Conservation (phyloP, 2,888 invertebrate species). For the Rhaphigaster nebulosa region DNA sequence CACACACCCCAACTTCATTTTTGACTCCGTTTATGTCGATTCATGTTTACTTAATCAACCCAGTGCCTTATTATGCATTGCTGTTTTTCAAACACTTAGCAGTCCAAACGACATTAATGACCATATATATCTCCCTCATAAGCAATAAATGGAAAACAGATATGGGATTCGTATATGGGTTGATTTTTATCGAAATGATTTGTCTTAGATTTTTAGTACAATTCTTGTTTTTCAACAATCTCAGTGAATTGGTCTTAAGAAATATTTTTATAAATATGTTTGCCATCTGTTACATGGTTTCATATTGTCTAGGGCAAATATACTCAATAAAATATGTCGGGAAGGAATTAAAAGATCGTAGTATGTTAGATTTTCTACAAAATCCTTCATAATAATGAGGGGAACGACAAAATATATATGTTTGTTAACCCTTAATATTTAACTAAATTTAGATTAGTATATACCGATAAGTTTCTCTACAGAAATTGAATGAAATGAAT, state of each 20-base stretch:
- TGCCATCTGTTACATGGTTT: not conserved
- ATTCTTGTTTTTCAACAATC: not conserved
- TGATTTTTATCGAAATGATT: conserved; percentile 20
- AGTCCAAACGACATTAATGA: not conserved
- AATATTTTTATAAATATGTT: conserved; percentile 26
- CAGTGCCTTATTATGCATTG: not conserved
- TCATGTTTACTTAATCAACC: not conserved
- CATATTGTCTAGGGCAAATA: conserved; percentile 3
- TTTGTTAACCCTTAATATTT: not conserved
- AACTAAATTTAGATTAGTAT: not conserved
- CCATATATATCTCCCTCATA: not conserved
- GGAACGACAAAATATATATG: not conserved
- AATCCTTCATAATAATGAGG: not conserved
- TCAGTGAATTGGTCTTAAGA: not conserved
- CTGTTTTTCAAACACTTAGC: conserved; percentile 2
- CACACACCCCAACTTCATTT: not conserved
- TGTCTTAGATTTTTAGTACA: not conserved
- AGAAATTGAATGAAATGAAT: not conserved
- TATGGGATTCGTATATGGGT: conserved; percentile 2
- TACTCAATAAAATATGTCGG: conserved; percentile 6
- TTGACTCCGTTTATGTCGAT: not conserved
- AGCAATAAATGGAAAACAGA: conserved; percentile 13
- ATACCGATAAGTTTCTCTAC: not conserved
- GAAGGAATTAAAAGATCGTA: conserved; percentile 8
- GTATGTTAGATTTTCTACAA: not conserved